Evolutionary conservation across 2,888 invertebrate genomes (phyloP), one percentile per base, ranked within the genome.

Genomic region (Hirtodrosophila cameraria): DNA sequence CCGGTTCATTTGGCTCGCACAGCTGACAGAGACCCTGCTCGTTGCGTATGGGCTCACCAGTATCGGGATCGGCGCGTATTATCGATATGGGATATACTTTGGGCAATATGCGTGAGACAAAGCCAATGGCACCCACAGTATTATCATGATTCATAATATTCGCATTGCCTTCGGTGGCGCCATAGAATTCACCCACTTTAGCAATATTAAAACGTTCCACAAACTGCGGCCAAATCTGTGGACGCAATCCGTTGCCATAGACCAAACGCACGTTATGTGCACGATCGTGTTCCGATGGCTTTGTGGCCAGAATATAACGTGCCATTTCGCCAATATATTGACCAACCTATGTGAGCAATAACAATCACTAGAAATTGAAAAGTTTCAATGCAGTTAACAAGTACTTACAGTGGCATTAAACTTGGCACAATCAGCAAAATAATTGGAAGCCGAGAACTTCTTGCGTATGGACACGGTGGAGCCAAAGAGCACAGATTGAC

Each of bases 131-230:
- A 3, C 99, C 99, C 0, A 96, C 94, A 0, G 94, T 97, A 84
- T 97, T 97, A 89, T 98, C 97, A 30, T 95, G 94, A 89, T 99
- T 99, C 2, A 97, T 98, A 63, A 99, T 97, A 89, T 97, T 99
- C 16, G 98, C 97, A 89, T 99, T 99, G 75, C 98, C 98, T 92
- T 99, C 99, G 0, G 98, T 99, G 2, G 98, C 97, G 0, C 98
- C 99, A 88, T 99, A 99, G 91, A 99, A 97, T 91, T 99, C 99
- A 3, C 95, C 94, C 31, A 99, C 96, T 73, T 93, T 92, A 48
- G 94, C 92, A 49, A 99, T 96, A 55, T 95, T 94, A 88, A 98
- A 98, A 50, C 98, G 93, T 16, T 94, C 92, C 11, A 96, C 93
- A 88, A 99, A 98, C 75, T 97, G 95, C 2, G 92, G 92, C 99